Conservation (phyloP, 2,888 invertebrate genomes). For the Drosophila longiperda region DNA sequence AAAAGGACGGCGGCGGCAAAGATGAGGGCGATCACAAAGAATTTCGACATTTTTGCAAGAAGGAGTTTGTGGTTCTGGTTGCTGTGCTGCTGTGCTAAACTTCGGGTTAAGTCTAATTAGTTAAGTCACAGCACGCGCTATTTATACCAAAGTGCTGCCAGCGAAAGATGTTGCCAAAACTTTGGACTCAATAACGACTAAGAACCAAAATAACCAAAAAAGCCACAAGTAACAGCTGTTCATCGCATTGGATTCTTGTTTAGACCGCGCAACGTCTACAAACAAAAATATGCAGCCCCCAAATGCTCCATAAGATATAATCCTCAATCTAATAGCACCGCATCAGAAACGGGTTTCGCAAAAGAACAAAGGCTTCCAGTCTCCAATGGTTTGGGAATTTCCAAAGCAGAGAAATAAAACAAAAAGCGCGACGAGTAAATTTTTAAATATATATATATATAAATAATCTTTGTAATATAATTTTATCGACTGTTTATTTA, state of each 20-base stretch:
- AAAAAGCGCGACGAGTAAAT: conserved; percentile 39
- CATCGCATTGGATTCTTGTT: conserved; percentile 52
- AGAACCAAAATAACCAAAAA: conserved; percentile 7
- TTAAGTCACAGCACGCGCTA: conserved; percentile 49
- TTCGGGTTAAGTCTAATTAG: conserved; percentile 56
- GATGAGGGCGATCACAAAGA: conserved; percentile 45
- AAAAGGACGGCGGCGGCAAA: conserved; percentile 52
- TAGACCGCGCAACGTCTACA: conserved; percentile 22
- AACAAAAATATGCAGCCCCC: conserved; percentile 20
- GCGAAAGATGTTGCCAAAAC: conserved; percentile 18
- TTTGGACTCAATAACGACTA: conserved; percentile 47
- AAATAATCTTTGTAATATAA: conserved; percentile 37
- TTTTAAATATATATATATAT: conserved; percentile 42
- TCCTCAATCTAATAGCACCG: conserved; percentile 23
- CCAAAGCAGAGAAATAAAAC: conserved; percentile 55
- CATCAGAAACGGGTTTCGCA: conserved; percentile 64
- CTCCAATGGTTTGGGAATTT: conserved; percentile 50
- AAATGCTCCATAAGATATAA: conserved; percentile 35
- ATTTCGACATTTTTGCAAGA: conserved; percentile 58
- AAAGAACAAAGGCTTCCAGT: conserved; percentile 62
- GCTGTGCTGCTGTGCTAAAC: conserved; percentile 28
- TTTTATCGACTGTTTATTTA: conserved; percentile 29
- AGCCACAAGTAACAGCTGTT: conserved; percentile 47
- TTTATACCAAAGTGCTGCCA: conserved; percentile 56
- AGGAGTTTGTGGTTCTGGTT: conserved; percentile 12